phyloP scores from a whole-genome alignment of 2,113 vertebrate genomes.

The Monopterus albus region DNA sequence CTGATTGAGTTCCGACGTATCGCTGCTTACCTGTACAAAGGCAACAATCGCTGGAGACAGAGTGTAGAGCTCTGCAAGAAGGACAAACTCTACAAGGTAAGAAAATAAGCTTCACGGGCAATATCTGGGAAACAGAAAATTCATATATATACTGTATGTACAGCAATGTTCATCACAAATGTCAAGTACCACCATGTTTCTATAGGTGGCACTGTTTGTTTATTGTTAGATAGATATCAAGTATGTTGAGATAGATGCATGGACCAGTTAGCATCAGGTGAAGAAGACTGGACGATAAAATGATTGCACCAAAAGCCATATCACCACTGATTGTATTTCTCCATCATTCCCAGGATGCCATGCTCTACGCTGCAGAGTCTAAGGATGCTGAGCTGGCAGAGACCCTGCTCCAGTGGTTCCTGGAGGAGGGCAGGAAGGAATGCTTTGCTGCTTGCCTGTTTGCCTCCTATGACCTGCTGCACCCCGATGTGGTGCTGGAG shows the following conservation, averaged over 20 bases:
- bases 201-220: slow-evolving; percentile 32
- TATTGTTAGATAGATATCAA: too few species aligned
- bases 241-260: background rate
- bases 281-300: too few species aligned
- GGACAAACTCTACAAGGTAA: slow-evolving; percentile 91
- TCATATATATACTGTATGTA: too few species aligned
- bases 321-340: too few species aligned
- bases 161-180: too few species aligned
- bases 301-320: too few species aligned
- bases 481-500: slow-evolving; percentile 90
- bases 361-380: slow-evolving; percentile 90
- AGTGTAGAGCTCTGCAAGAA: slow-evolving; percentile 95
- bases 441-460: slow-evolving; percentile 92
- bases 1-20: slow-evolving; percentile 92
- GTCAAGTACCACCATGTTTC: background rate
- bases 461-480: slow-evolving; percentile 89
- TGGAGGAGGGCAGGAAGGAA: slow-evolving; percentile 89
- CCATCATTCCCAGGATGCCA: slow-evolving; percentile 84
- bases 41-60: slow-evolving; percentile 92
- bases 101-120: background rate
- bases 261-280: background rate
- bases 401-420: slow-evolving; percentile 90
- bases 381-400: slow-evolving; percentile 88
- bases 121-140: background rate
- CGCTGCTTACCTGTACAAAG: slow-evolving; percentile 91